Evolutionary conservation across 2,113 vertebrate species (phyloP).

Genomic region (Atherinomorus stipes): DNA sequence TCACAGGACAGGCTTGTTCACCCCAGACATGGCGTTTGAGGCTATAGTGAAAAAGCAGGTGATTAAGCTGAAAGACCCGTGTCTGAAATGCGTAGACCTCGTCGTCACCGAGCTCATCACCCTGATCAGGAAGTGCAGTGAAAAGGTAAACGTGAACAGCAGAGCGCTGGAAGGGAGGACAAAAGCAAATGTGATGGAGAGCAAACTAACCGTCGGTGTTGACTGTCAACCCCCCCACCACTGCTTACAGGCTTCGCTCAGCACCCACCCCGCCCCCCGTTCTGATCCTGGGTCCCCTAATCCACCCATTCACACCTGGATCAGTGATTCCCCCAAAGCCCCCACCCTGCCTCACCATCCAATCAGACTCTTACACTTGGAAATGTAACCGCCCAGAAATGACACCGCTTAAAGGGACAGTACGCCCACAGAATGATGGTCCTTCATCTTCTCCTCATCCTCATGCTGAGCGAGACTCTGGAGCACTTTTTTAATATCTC

Average conservation of each 20-base stretch:
- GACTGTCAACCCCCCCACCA: slow-evolving; percentile 17
- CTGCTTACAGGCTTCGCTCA: slow-evolving; percentile 53
- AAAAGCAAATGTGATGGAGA: background rate
- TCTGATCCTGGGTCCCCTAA: slow-evolving; percentile 30
- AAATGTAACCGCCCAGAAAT: slow-evolving; percentile 21
- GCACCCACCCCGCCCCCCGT: slow-evolving; percentile 15
- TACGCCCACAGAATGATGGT: no score
- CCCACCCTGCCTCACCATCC: slow-evolving; percentile 24
- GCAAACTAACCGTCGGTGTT: slow-evolving; percentile 47
- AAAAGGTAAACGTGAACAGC: slow-evolving; percentile 86
- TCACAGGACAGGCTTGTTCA: slow-evolving; percentile 95
- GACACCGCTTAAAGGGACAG: no score
- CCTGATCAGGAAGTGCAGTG: slow-evolving; percentile 93
- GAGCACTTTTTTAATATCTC: no score
- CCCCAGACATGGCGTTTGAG: slow-evolving; percentile 97
- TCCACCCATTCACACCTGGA: slow-evolving; percentile 27
- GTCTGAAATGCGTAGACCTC: slow-evolving; percentile 96
- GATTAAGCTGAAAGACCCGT: slow-evolving; percentile 98
- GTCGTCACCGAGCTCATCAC: slow-evolving; percentile 94
- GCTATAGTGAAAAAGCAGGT: slow-evolving; percentile 99
- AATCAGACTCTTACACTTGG: slow-evolving; percentile 34
- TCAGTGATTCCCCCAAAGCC: slow-evolving; percentile 40
- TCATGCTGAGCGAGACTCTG: no score
- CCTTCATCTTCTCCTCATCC: no score
- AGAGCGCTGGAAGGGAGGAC: background rate